phyloP scores from a whole-genome alignment of 2,113 vertebrate species.

The Calonectris borealis region DNA sequence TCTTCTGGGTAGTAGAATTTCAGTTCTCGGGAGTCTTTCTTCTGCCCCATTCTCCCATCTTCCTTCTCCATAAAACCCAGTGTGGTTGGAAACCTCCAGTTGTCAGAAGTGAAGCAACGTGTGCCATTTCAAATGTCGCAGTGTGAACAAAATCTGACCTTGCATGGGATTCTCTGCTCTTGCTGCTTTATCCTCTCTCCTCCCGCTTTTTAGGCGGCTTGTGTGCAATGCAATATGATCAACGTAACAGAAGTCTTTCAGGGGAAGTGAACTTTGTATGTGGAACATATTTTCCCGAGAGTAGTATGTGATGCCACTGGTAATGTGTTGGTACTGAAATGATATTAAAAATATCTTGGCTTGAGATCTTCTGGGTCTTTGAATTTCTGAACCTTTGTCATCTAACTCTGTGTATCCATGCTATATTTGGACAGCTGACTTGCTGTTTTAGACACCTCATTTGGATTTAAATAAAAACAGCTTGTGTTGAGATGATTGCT shows the following conservation, averaged over 20 bases:
- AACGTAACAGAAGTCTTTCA: not conserved
- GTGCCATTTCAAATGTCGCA: not conserved
- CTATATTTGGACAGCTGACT: constrained; percentile 28
- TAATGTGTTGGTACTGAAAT: not conserved
- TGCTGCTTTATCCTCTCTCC: not conserved
- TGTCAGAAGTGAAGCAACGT: not conserved
- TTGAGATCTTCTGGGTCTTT: not conserved
- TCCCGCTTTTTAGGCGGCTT: not conserved
- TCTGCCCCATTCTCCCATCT: not conserved
- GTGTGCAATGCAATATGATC: not conserved
- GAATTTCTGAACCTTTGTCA: not conserved
- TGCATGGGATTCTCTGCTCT: not conserved
- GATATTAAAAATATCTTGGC: not conserved
- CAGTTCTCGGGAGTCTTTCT: not conserved
- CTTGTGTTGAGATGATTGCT: not conserved
- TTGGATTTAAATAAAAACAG: not conserved
- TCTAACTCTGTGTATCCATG: not conserved
- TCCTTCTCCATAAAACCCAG: not conserved
- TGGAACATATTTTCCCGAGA: not conserved
- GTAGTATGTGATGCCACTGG: not conserved
- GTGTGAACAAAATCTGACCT: not conserved
- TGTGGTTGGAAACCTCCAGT: not conserved
- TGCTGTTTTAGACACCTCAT: not conserved
- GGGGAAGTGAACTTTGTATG: not conserved
- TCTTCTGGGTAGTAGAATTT: not conserved